Percentiles rank a stretch among this genome's conserved stretches.
Conservation (phyloP, 2,113 vertebrate genomes). For the Tylochromis polylepis region DNA sequence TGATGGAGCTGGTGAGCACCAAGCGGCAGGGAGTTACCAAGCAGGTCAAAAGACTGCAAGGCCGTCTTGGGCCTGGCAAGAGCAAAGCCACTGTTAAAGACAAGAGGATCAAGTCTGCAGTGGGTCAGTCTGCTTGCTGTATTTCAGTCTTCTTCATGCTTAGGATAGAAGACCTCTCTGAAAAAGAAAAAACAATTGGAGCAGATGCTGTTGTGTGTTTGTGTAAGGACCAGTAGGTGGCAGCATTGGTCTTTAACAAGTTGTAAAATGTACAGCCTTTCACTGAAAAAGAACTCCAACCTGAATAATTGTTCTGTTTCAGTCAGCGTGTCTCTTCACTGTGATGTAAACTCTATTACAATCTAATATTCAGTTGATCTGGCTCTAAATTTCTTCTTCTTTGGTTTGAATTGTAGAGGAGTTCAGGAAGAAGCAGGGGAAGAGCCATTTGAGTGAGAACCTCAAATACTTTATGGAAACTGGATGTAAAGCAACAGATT, state of each 20-base stretch:
- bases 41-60: conserved; percentile 62
- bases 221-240: not conserved
- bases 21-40: conserved; percentile 65
- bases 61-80: conserved; percentile 41
- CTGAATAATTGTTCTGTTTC: not conserved
- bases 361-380: not conserved
- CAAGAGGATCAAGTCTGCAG: conserved; percentile 67
- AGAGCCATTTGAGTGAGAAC: conserved; percentile 61
- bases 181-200: not conserved
- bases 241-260: not conserved
- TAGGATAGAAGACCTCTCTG: not conserved
- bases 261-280: not conserved
- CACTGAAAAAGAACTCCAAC: not conserved
- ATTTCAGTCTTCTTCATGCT: not conserved
- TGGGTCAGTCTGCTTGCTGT: conserved; percentile 54
- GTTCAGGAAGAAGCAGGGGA: conserved; percentile 67
- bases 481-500: conserved; percentile 10
- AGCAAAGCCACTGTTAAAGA: conserved; percentile 72
- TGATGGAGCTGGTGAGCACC: conserved; percentile 63
- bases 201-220: not conserved
- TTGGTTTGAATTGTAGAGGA: conserved; percentile 55
- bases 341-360: not conserved
- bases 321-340: not conserved
- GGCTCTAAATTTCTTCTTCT: not conserved
- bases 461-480: conserved; percentile 64